These are phyloP conservation scores for Numida meleagris DNA, from an alignment of 2,113 vertebrate species.

Conservation along the genomic window DNA sequence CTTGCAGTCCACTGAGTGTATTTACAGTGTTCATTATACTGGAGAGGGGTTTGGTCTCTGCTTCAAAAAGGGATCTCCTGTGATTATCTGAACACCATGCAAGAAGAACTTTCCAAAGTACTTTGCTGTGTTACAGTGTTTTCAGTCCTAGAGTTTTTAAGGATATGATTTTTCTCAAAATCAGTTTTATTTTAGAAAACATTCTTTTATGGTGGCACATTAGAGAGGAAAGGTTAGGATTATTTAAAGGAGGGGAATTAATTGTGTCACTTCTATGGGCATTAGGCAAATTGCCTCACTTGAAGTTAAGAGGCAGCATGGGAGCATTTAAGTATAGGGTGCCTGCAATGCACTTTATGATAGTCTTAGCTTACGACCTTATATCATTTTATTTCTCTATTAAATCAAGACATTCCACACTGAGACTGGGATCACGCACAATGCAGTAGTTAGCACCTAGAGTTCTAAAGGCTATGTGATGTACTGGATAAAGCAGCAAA, in stretches of 20 bases:
- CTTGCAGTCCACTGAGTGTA: neutral
- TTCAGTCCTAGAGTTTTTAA: neutral
- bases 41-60: neutral
- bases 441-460: constrained; percentile 28
- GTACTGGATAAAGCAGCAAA: neutral
- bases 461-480: neutral
- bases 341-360: constrained; percentile 73
- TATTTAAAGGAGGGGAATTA: constrained; percentile 77
- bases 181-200: constrained; percentile 46
- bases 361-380: constrained; percentile 75
- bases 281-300: constrained; percentile 79
- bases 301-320: constrained; percentile 76
- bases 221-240: constrained; percentile 59
- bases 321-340: constrained; percentile 78
- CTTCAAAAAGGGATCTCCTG: neutral
- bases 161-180: neutral
- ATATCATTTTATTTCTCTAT: constrained; percentile 79
- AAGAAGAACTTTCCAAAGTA: neutral
- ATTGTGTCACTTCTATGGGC: constrained; percentile 73
- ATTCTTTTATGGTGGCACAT: constrained; percentile 24
- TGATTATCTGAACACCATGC: neutral
- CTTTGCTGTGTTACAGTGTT: neutral
- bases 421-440: neutral
- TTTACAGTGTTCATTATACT: constrained; percentile 31
- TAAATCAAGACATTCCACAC: constrained; percentile 71